These are phyloP conservation scores for Himalopsyche kuldschensis DNA, from an alignment of 2,888 invertebrate species.

Conservation along the genomic window DNA sequence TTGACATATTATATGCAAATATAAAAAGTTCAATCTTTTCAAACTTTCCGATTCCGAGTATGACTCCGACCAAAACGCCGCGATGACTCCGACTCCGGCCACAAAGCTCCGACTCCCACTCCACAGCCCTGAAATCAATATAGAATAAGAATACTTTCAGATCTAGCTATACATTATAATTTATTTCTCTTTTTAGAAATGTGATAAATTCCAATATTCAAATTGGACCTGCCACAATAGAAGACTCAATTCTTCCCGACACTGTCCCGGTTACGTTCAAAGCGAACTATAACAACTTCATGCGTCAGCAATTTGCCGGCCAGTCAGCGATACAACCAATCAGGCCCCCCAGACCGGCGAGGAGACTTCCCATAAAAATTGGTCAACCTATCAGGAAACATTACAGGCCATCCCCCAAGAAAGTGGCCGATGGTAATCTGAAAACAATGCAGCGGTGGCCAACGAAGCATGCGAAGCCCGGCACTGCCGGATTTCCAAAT, in stretches of 20 bases:
- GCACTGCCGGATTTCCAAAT: background rate
- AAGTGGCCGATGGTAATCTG: background rate
- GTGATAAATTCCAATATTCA: background rate
- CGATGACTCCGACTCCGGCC: too few species aligned
- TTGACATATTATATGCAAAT: too few species aligned
- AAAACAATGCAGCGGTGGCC: background rate
- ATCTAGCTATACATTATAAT: too few species aligned
- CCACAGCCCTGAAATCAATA: too few species aligned
- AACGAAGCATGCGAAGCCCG: background rate
- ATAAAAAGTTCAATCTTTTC: too few species aligned
- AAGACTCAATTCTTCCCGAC: conserved; percentile 2
- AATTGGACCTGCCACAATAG: background rate
- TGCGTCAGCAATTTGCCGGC: background rate
- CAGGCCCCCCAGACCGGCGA: background rate
- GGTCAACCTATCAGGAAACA: background rate
- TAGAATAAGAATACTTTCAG: too few species aligned
- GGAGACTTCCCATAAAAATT: background rate
- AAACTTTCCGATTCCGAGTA: too few species aligned
- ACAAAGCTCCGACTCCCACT: too few species aligned
- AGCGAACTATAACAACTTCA: background rate
- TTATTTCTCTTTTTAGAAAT: too few species aligned
- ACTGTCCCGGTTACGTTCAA: background rate
- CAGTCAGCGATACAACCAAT: background rate
- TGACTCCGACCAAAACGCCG: too few species aligned
- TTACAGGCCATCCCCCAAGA: background rate